Evolutionary conservation across 2,888 invertebrate species (phyloP), one percentile per base, ranked within the genome.

Genomic region (Stenotaenia linearis): DNA sequence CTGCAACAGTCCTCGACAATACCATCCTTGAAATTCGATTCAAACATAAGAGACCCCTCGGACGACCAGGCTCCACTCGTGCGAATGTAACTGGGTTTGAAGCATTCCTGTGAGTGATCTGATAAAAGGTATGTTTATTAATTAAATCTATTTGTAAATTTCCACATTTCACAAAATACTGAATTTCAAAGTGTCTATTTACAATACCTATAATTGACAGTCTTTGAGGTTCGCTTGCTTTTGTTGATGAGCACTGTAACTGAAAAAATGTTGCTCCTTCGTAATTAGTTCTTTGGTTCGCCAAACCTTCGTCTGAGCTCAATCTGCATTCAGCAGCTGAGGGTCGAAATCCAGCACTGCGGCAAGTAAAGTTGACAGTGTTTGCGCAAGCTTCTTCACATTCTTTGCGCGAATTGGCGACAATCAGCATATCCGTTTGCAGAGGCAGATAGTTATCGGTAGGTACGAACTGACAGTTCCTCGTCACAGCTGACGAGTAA

Each of bases 1-100:
- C 84, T 82, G 9, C 85, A 82, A 82, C 87, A 87, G 81, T 86
- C 84, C 23, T 84, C 84, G 12, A 85, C 84, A 80, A 87, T 86
- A 5, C 87, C 87, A 45, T 85, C 83, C 37, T 85, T 85, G 23
- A 69, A 69, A 12, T 28, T 28, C n/a, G 69, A 69, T 28, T 69
- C 69, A n/a, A 69, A 23, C 28, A 69, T 69, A 56, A 85, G 75
- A 6, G 69, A 35, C 18, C 77, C 75, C 6, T 32, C 78, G 30
- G 77, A 45, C 0, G 79, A 12, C 37, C 77, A 40, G 12, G 78
- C n/a, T 10, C 74, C 40, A 77, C 79, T 79, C 15, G 78, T 69
- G n/a, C 69, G 69, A 28, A 69, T 69, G 69, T 28, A 69, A 69
- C 69, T 69, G 15, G 15, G 25, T 15, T 69, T 25, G 28, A 15